Evolutionary conservation across 2,888 invertebrate species (phyloP).

Genomic region (Pyrochroa serraticornis): DNA sequence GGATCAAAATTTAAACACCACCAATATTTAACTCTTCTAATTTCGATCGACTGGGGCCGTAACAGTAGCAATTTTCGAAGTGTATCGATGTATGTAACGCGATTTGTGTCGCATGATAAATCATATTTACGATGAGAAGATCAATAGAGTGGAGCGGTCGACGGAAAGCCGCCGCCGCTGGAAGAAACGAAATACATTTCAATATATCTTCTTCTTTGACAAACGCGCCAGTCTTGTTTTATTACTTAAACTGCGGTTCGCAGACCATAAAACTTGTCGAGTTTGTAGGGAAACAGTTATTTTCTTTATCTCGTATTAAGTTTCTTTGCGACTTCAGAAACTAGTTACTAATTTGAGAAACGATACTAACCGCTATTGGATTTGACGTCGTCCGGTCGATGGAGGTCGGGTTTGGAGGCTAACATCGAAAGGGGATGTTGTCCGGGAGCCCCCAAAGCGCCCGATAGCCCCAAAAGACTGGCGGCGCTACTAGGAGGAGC

Average conservation of each 20-base stretch:
- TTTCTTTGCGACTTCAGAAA: too few relatives aligned
- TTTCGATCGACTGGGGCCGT: conserved; percentile 17
- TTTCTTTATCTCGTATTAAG: background rate
- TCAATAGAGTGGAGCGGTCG: conserved; percentile 34
- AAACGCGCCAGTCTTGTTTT: conserved; percentile 34
- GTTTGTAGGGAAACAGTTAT: conserved; percentile 37
- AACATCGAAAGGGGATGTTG: conserved; percentile 80
- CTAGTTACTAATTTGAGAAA: too few relatives aligned
- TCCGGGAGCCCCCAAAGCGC: conserved; percentile 69
- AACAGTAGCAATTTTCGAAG: conserved; percentile 46
- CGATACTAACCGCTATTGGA: conserved; percentile 72
- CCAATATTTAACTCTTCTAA: background rate
- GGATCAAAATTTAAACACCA: background rate
- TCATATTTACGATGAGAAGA: conserved; percentile 45
- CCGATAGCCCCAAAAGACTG: conserved; percentile 65
- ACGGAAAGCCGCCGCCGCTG: conserved; percentile 30
- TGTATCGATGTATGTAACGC: conserved; percentile 47
- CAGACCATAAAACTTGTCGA: conserved; percentile 40
- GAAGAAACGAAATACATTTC: conserved; percentile 35
- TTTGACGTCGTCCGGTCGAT: conserved; percentile 77
- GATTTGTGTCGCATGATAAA: conserved; percentile 51
- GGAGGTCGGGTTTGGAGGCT: conserved; percentile 78
- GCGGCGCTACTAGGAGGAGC: conserved; percentile 63
- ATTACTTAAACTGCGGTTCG: conserved; percentile 39
- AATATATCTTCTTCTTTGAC: conserved; percentile 29